phyloP scores from a whole-genome alignment of 2,888 invertebrate genomes.

The Yponomeuta malinellus region DNA sequence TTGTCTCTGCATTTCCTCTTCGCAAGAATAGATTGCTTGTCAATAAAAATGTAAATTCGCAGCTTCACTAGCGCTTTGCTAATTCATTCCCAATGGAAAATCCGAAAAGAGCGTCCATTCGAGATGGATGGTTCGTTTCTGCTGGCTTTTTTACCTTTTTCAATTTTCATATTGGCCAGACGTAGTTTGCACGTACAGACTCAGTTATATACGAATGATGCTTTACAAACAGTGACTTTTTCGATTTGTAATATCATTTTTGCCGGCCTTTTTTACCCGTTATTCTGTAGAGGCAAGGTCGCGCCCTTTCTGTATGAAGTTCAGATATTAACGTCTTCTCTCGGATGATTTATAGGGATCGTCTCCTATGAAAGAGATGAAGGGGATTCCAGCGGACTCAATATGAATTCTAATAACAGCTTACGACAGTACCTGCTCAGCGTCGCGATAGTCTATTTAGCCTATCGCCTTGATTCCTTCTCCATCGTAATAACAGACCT shows the following conservation, averaged over 20 bases:
- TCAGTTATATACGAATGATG: slow-evolving; percentile 17
- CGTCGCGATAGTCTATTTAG: neutral
- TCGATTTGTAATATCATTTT: neutral
- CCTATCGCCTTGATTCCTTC: neutral
- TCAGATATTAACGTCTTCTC: slow-evolving; percentile 56
- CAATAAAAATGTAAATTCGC: slow-evolving; percentile 74
- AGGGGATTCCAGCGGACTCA: slow-evolving; percentile 52
- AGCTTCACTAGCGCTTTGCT: slow-evolving; percentile 64
- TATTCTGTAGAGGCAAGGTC: slow-evolving; percentile 36
- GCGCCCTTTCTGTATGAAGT: slow-evolving; percentile 46
- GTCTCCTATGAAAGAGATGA: slow-evolving; percentile 56
- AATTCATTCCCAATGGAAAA: slow-evolving; percentile 74
- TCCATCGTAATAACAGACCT: neutral
- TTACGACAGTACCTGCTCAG: slow-evolving; percentile 28
- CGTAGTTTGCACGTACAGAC: slow-evolving; percentile 46
- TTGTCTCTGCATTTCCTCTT: neutral
- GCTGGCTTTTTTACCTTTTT: slow-evolving; percentile 45
- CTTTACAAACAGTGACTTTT: neutral
- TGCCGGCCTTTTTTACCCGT: neutral
- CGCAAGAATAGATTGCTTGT: slow-evolving; percentile 40
- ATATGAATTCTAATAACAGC: slow-evolving; percentile 62
- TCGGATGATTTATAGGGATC: slow-evolving; percentile 60
- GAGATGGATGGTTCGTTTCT: slow-evolving; percentile 71
- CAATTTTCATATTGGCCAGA: slow-evolving; percentile 62
- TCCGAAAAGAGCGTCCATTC: slow-evolving; percentile 63